phyloP scores from a whole-genome alignment of 2,797 vertebrate species.

The Psittacula derbiana region DNA sequence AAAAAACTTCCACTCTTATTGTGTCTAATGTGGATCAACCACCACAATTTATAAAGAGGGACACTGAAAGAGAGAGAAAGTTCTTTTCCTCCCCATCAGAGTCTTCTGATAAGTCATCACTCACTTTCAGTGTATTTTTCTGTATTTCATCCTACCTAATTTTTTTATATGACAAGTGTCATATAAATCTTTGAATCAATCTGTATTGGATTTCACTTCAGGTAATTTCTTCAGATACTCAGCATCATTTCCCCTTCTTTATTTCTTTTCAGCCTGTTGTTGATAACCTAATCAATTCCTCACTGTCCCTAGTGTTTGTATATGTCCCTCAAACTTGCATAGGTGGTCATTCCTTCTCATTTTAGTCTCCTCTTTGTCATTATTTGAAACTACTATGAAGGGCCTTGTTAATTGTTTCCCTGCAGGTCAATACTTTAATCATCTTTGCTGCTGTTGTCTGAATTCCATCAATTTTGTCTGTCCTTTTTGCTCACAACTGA shows the following conservation, averaged over 20 bases:
- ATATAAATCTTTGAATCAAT: neutral
- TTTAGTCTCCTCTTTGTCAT: neutral
- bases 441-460: neutral
- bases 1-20: neutral
- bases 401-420: neutral
- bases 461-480: neutral
- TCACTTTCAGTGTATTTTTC: neutral
- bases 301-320: neutral
- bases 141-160: neutral
- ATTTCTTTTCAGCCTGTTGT: conserved; percentile 13
- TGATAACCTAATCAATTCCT: conserved; percentile 27
- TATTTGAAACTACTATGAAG: neutral
- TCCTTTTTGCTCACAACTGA: neutral
- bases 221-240: conserved; percentile 14
- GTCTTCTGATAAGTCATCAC: neutral
- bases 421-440: neutral
- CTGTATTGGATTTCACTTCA: conserved; percentile 50
- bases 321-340: neutral
- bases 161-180: conserved; percentile 21
- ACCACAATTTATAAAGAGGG: neutral
- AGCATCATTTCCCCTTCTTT: neutral
- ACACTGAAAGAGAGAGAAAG: neutral
- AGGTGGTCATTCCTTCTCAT: neutral
- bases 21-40: neutral
- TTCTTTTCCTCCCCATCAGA: neutral